These are phyloP conservation scores for Schizopygopsis malacanthus DNA, from an alignment of 2,797 vertebrate genomes.

Conservation along the genomic window DNA sequence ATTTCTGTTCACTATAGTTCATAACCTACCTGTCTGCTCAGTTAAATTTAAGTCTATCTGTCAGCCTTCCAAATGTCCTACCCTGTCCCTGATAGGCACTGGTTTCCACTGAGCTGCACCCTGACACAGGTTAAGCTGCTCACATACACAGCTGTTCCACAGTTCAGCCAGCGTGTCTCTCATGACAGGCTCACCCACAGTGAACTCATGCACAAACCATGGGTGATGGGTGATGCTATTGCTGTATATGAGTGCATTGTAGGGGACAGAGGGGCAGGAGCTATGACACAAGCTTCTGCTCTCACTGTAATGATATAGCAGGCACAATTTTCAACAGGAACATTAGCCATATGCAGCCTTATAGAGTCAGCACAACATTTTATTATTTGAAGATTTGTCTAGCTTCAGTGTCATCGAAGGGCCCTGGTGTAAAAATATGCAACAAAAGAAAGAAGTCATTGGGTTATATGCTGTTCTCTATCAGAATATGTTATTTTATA, in stretches of 20 bases:
- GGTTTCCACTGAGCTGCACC: slow-evolving; percentile 7
- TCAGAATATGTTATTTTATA: neutral
- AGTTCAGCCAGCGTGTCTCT: neutral
- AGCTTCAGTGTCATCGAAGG: neutral
- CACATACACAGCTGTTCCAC: slow-evolving; percentile 18
- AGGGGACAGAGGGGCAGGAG: neutral
- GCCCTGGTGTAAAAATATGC: neutral
- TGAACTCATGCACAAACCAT: slow-evolving; percentile 1
- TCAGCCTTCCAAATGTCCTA: neutral
- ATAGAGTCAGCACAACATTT: neutral
- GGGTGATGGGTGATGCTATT: slow-evolving; percentile 10
- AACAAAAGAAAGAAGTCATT: neutral
- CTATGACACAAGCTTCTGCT: slow-evolving; percentile 23
- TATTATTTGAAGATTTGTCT: neutral
- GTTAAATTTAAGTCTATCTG: neutral
- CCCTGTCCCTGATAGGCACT: neutral
- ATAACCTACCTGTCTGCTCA: slow-evolving; percentile 10
- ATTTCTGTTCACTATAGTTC: slow-evolving; percentile 4
- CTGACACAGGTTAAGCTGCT: neutral
- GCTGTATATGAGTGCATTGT: neutral
- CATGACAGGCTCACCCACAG: slow-evolving; percentile 31
- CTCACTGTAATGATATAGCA: slow-evolving; percentile 11
- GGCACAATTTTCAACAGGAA: neutral
- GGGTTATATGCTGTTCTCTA: neutral
- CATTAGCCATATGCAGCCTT: neutral